Percentiles rank a stretch among this genome's conserved stretches.
Conservation (phyloP, 2,113 vertebrate species). For the Lasiurus borealis region DNA sequence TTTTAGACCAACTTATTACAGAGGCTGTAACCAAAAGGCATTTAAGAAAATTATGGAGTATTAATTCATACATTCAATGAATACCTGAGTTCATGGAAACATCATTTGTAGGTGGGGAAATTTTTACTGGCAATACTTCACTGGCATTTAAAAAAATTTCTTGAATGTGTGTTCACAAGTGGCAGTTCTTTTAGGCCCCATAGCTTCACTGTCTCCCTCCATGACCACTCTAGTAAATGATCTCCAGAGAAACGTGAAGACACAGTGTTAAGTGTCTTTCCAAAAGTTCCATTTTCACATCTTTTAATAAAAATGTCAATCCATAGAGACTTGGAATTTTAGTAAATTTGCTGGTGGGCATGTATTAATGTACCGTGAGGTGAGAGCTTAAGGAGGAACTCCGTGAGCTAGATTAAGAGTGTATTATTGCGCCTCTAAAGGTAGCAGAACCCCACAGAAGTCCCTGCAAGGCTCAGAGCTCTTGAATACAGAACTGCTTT, state of each 20-base stretch:
- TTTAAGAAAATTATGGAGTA: not conserved
- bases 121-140: slow-evolving; percentile 37
- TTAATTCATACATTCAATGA: not conserved
- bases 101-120: slow-evolving; percentile 28
- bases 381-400: not conserved
- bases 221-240: not conserved
- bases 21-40: not conserved
- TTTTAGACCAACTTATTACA: not conserved
- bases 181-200: not conserved
- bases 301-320: not conserved
- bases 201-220: not conserved
- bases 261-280: no score
- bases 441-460: not conserved
- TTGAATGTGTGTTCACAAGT: not conserved
- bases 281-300: not conserved
- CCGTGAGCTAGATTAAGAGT: not conserved
- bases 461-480: not conserved
- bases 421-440: no score
- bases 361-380: not conserved
- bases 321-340: not conserved
- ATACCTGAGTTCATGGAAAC: slow-evolving; percentile 11
- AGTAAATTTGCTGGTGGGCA: not conserved
- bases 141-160: not conserved
- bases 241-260: not conserved
- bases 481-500: not conserved